phyloP scores from a whole-genome alignment of 2,888 invertebrate species.

The Patella depressa region DNA sequence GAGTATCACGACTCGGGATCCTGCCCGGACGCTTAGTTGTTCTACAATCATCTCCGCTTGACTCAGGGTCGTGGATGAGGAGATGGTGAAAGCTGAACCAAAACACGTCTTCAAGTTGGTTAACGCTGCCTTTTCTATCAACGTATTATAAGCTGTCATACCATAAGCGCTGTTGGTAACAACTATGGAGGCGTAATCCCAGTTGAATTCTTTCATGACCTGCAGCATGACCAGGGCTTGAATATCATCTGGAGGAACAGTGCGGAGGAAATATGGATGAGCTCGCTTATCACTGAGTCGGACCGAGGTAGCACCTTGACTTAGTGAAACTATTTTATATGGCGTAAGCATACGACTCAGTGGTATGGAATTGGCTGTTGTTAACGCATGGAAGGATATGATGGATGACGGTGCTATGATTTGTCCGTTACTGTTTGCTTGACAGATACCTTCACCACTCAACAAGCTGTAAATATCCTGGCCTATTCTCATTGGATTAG shows the following conservation, averaged over 20 bases:
- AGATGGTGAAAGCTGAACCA: conserved; percentile 53
- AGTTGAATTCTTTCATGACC: conserved; percentile 59
- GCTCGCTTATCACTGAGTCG: conserved; percentile 50
- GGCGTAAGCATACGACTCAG: conserved; percentile 65
- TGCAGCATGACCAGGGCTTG: conserved; percentile 60
- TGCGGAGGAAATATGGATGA: conserved; percentile 61
- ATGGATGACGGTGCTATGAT: conserved; percentile 59
- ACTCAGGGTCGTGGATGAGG: conserved; percentile 44
- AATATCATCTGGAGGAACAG: conserved; percentile 64
- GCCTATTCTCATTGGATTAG: conserved; percentile 61
- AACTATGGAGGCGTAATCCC: conserved; percentile 67
- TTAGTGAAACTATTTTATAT: conserved; percentile 61
- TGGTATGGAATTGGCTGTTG: conserved; percentile 57
- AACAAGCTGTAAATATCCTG: conserved; percentile 69
- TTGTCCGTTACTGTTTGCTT: conserved; percentile 46
- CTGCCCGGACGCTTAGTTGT: conserved; percentile 53
- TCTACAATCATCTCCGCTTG: conserved; percentile 52
- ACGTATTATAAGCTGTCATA: conserved; percentile 56
- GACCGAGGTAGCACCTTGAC: conserved; percentile 67
- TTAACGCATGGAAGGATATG: conserved; percentile 65
- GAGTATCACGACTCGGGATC: conserved; percentile 65
- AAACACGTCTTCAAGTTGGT: conserved; percentile 50
- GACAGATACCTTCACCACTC: conserved; percentile 67
- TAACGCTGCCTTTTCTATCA: conserved; percentile 49
- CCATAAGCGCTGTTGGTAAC: conserved; percentile 66